Conservation (phyloP, 2,797 vertebrate genomes). For the Xiphorhynchus erythropygius region DNA sequence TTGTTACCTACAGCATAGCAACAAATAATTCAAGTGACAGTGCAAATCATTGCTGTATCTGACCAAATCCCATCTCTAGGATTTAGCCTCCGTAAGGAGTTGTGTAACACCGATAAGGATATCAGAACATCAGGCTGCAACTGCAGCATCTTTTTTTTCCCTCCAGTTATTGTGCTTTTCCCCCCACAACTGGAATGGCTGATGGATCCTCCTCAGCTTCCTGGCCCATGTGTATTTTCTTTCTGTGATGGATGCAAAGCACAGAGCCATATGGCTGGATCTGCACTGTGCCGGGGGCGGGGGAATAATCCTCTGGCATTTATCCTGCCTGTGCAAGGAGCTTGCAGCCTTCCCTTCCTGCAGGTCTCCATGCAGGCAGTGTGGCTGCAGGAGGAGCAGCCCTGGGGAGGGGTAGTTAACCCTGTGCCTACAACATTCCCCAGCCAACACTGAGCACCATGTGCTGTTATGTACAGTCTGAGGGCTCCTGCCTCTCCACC, state of each 20-base stretch:
- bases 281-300: background rate
- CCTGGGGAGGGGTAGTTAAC: background rate
- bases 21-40: background rate
- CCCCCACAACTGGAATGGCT: background rate
- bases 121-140: background rate
- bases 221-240: background rate
- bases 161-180: background rate
- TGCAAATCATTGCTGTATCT: background rate
- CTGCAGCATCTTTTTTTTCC: background rate
- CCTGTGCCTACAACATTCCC: background rate
- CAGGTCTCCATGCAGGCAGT: background rate
- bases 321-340: background rate
- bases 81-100: background rate
- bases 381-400: background rate
- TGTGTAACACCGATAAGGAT: background rate
- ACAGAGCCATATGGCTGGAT: slow-evolving; percentile 43
- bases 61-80: background rate
- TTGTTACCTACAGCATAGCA: background rate
- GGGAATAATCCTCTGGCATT: slow-evolving; percentile 35
- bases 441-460: accelerated
- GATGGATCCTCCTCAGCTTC: background rate
- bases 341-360: background rate
- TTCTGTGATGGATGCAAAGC: background rate
- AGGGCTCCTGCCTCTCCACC: background rate
- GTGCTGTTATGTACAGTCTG: background rate